Base-by-base conservation (phyloP, 2,888 invertebrate genomes). In the Agrypnus murinus region DNA sequence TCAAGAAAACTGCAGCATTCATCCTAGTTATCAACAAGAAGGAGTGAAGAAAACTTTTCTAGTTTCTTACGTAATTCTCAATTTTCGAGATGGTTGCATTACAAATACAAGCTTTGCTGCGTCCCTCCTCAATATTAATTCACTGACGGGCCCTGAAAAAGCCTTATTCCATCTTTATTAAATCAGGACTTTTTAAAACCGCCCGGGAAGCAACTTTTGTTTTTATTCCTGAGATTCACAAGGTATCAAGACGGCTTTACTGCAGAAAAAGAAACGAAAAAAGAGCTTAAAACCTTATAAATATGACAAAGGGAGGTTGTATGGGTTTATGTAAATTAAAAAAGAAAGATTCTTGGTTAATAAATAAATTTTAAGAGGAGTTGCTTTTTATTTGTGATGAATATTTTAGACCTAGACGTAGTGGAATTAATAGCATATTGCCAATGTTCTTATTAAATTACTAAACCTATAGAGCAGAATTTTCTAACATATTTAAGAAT, bases 1-100 rank as follows among this genome's bases (percentile, higher is more conserved):
- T 69, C 69, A 69, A 64, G 55, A 40, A 69, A 69, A 64, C 64
- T 43, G 69, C 64, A 55, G 65, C 69, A 70, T 70, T 60, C 57
- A 70, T 70, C 63, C 62, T 66, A 57, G 60, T 71, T 71, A 71
- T 65, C 62, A 62, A 48, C n/a, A 17, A 31, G 38, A 53, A 32
- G 15, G 38, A 53, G 60, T 53, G 53, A 60, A 53, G 40, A 69
- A n/a, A 71, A 71, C 71, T 63, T 66, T 66, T 63, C 50, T 71
- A 62, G 65, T 66, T 71, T 66, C 66, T 71, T 65, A 36, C 63
- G 65, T 65, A 65, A 70, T 70, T 70, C 70, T 36, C 70, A 65
- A 70, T 70, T 68, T 69, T 69, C 69, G 43, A 58, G 58, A 64
- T 53, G 69, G 58, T 58, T 45, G 40, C 60, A 60, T 60, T 50